Conservation (phyloP, 23 tunicate genomes). For the Diplosoma virens region DNA sequence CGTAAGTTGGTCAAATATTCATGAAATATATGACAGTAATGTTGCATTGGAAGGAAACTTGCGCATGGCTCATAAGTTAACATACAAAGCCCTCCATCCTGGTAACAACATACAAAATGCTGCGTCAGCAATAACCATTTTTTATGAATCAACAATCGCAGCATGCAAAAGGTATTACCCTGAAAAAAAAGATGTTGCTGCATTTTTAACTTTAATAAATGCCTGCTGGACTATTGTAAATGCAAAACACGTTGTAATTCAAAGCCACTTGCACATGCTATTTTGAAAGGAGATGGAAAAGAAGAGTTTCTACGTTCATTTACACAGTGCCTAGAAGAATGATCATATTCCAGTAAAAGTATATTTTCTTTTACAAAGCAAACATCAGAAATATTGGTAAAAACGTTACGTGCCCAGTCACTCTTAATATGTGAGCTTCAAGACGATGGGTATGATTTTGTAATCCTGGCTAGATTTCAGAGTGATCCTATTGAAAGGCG, state of each 20-base stretch:
- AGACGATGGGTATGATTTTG: background rate
- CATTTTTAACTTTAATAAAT: background rate
- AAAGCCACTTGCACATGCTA: background rate
- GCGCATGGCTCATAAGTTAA: background rate
- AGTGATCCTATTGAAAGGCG: background rate
- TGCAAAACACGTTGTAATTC: background rate
- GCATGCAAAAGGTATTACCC: background rate
- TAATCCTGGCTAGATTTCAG: background rate
- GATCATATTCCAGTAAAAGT: background rate
- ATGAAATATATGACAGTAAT: background rate
- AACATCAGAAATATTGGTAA: background rate
- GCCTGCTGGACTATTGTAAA: background rate
- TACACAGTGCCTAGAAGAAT: background rate
- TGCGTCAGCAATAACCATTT: background rate
- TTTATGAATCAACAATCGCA: no score
- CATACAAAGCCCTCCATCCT: conserved; percentile 2
- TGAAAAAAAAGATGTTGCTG: background rate
- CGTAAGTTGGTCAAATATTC: background rate
- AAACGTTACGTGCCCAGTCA: background rate
- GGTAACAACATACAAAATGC: background rate
- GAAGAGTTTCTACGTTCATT: background rate
- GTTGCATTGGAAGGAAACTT: background rate
- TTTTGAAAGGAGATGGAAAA: background rate
- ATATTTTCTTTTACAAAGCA: background rate
- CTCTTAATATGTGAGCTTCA: background rate